A percentile compares a stretch with the other conserved stretches of the same genome.
Conservation (phyloP, 2,113 vertebrate genomes). For the Miniopterus natalensis region DNA sequence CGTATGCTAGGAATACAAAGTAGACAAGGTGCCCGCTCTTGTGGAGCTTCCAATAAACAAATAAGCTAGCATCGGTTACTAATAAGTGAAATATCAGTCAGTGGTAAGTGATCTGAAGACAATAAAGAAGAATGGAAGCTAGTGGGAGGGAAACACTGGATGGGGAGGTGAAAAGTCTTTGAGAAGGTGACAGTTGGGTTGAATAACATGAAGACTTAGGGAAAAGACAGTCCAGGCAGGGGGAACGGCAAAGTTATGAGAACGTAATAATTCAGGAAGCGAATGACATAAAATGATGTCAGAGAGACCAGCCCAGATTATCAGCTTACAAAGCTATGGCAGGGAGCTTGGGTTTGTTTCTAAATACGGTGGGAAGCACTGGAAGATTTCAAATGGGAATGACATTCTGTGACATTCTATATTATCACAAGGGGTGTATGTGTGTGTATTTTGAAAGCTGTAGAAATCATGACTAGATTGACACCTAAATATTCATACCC, state of each 20-base stretch:
- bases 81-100: neutral
- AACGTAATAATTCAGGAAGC: neutral
- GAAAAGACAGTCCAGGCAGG: neutral
- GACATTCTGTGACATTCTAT: neutral
- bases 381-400: neutral
- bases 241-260: neutral
- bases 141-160: neutral
- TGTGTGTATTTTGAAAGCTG: neutral
- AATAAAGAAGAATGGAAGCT: constrained; percentile 41
- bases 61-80: neutral
- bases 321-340: neutral
- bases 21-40: neutral
- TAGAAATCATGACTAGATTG: neutral
- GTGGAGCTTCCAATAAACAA: neutral
- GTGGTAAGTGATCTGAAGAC: constrained; percentile 32
- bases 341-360: constrained; percentile 10
- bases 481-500: neutral
- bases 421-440: neutral
- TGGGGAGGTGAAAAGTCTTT: neutral
- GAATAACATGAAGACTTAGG: neutral
- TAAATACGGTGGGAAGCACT: neutral
- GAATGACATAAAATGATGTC: neutral
- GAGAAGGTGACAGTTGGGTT: neutral
- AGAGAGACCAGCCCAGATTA: neutral
- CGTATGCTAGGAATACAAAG: neutral